Percentiles rank a stretch among this genome's conserved stretches.
phyloP scores from a whole-genome alignment of 30 jellyfish, hydroid and myxozoan species.

The Hydra vulgaris region DNA sequence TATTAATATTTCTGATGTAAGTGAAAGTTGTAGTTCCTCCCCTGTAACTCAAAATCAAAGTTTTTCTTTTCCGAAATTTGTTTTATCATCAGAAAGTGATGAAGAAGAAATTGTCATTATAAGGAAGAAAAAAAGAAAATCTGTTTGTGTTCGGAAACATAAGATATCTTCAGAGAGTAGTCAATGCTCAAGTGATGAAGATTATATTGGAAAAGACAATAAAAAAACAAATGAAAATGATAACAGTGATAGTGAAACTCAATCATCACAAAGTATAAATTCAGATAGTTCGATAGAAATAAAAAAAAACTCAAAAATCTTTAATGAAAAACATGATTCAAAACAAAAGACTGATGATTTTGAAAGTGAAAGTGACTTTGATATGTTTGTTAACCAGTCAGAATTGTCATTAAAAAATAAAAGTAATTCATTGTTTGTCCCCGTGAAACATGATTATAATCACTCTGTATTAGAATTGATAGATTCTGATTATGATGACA shows the following conservation, averaged over 20 bases:
- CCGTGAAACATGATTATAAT: neutral
- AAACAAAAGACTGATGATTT: neutral
- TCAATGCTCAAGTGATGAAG: neutral
- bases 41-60: no score
- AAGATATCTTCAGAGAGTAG: neutral
- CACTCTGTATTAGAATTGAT: neutral
- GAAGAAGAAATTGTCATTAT: neutral
- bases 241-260: neutral
- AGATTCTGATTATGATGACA: neutral
- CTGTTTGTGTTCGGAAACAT: neutral
- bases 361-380: neutral
- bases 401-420: no score
- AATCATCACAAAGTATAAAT: no score
- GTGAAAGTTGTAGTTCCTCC: no score
- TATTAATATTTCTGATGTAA: no score
- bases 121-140: neutral
- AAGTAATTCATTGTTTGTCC: neutral
- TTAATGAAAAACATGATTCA: neutral
- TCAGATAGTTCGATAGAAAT: neutral
- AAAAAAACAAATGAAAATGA: no score
- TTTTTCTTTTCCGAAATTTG: conserved; percentile 13
- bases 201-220: no score
- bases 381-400: no score
- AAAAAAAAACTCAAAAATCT: neutral
- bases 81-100: conserved; percentile 22